Evolutionary conservation across 2,113 vertebrate species (phyloP).

Genomic region (Apeltes quadracus): DNA sequence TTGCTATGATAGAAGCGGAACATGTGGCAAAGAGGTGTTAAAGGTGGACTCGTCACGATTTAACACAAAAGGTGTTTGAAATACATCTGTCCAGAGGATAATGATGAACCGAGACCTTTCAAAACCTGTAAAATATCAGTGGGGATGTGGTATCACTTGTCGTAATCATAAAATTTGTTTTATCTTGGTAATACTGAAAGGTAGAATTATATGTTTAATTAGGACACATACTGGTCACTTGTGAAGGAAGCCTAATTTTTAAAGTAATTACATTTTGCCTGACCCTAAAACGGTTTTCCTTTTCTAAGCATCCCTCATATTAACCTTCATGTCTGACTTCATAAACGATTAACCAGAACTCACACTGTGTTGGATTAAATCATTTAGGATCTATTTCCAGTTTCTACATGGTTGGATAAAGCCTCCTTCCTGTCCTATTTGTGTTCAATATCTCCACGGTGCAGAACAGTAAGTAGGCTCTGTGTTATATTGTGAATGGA

Average conservation of each 20-base stretch:
- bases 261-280: constrained; percentile 58
- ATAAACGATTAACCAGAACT: constrained; percentile 26
- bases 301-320: constrained; percentile 8
- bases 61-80: constrained; percentile 17
- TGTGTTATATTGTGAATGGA: constrained; percentile 18
- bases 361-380: constrained; percentile 4
- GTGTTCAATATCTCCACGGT: background rate
- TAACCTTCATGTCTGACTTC: constrained; percentile 51
- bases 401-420: background rate
- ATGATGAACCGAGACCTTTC: constrained; percentile 21
- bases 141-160: constrained; percentile 12
- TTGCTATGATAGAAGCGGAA: background rate
- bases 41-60: constrained; percentile 7
- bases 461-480: background rate
- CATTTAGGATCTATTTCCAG: constrained; percentile 2
- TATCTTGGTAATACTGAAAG: constrained; percentile 16
- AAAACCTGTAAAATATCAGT: constrained; percentile 33
- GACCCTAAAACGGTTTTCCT: constrained; percentile 10
- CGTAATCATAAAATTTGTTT: constrained; percentile 5
- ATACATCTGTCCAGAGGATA: background rate
- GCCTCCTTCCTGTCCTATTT: background rate
- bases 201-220: constrained; percentile 10
- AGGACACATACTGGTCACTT: constrained; percentile 11
- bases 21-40: background rate
- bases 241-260: constrained; percentile 14